Percentiles rank a stretch among this genome's conserved stretches.
phyloP scores from a whole-genome alignment of 2,113 vertebrate species.

The Pseudopipra pipra region DNA sequence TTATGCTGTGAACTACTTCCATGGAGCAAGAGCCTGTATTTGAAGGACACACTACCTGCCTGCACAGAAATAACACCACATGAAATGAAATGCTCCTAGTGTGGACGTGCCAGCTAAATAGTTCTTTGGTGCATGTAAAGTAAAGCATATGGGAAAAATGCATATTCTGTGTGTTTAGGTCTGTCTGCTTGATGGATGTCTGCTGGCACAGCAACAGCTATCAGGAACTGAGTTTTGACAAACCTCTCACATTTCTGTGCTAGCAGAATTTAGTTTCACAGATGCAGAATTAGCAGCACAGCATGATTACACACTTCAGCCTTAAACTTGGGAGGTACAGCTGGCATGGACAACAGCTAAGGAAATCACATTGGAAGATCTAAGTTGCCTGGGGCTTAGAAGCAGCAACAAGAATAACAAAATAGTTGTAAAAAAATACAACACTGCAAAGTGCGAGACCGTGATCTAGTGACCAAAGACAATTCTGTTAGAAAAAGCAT shows the following conservation, averaged over 20 bases:
- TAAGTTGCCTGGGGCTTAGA: neutral
- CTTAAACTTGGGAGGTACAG: constrained; percentile 10
- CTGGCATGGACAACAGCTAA: constrained; percentile 2
- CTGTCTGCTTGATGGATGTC: constrained; percentile 22
- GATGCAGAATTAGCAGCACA: constrained; percentile 50
- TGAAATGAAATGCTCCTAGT: neutral
- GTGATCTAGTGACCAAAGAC: neutral
- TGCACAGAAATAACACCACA: neutral
- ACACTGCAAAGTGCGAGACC: neutral
- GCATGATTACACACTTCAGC: constrained; percentile 7
- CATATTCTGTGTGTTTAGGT: neutral
- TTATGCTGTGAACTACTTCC: neutral
- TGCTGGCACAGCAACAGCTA: constrained; percentile 19
- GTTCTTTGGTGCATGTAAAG: neutral
- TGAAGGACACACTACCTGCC: neutral
- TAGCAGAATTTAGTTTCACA: constrained; percentile 32
- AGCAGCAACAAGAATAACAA: neutral
- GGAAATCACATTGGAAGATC: neutral
- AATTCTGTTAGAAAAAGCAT: neutral
- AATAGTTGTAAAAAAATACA: neutral
- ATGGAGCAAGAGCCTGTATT: neutral
- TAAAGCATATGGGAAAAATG: constrained; percentile 11
- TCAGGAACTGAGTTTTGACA: constrained; percentile 20
- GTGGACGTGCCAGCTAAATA: neutral
- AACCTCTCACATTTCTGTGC: neutral